Evolutionary conservation across 2,113 vertebrate genomes (phyloP), one percentile per base, ranked within the genome.

Genomic region (Sander vitreus): DNA sequence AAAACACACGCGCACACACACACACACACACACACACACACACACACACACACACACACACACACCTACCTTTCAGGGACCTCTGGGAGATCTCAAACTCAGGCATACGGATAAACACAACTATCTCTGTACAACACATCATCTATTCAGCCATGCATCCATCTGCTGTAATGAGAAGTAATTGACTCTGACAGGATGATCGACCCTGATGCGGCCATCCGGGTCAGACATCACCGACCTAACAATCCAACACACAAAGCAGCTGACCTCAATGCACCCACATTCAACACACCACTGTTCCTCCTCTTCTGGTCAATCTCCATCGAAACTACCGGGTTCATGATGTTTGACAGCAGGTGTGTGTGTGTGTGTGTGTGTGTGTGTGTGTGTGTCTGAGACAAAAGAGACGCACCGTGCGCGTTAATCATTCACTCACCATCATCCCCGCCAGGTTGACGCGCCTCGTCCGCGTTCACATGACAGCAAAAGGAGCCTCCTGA

Each of bases 401-500:
- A 85, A 90, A 76, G 85, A 83, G 71, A 59, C 63, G 70, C 67
- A 70, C 51, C 2, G 85, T 45, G 73, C 77, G n/a, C 76, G 18
- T 68, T 4, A 53, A 47, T 39, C 33, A 9, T 12, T 3, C 64
- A 89, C 93, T 94, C 88, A 93, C 90, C 93, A 74, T 91, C 86
- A 83, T 70, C 83, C 75, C 64, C 66, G 74, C 8, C 84, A 39
- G 82, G 39, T 59, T 6, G 67, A 81, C 85, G 88, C 86, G 80
- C 71, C 62, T 67, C 68, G 58, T 60, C 86, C 83, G 76, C 84
- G 71, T 27, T 77, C 83, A 67, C 75, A 59, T 72, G 72, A 68
- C 59, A 57, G 72, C 50, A 27, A 33, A 55, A 53, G 6, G 18
- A 62, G 14, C 62, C 65, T 77, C 65, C 69, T 0, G 75, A 80